Evolutionary conservation across 92 coral and sea anemone genomes (phyloP).

Genomic region (Heliopora coerulea): DNA sequence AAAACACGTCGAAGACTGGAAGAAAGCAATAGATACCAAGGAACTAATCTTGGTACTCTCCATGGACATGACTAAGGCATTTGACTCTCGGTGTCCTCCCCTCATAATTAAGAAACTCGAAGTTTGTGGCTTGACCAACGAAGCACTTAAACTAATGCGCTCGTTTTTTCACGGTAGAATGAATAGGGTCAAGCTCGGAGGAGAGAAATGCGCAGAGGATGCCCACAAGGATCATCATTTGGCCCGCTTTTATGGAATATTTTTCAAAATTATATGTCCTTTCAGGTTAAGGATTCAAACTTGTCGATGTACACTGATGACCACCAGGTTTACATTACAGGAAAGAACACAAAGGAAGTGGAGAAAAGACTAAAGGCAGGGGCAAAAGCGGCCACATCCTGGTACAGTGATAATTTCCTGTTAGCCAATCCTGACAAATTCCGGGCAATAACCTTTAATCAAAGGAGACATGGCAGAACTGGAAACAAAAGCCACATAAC

Average conservation of each 20-base stretch:
- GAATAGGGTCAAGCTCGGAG: slow-evolving; percentile 41
- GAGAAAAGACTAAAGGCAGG: slow-evolving; percentile 6
- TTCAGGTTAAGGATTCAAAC: slow-evolving; percentile 7
- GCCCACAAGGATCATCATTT: slow-evolving; percentile 52
- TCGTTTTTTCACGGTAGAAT: slow-evolving; percentile 30
- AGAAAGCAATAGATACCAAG: slow-evolving; percentile 35
- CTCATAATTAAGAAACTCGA: slow-evolving; percentile 37
- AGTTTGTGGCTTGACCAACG: slow-evolving; percentile 49
- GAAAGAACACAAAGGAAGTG: slow-evolving; percentile 18
- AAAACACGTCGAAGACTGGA: slow-evolving; percentile 42
- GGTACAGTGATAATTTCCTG: slow-evolving; percentile 25
- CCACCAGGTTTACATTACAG: slow-evolving; percentile 50
- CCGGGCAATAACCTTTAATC: too few relatives aligned
- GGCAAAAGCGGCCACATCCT: neutral
- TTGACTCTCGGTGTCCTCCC: slow-evolving; percentile 42
- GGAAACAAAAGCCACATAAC: too few relatives aligned
- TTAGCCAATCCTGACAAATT: slow-evolving; percentile 23
- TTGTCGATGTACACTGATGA: slow-evolving; percentile 54
- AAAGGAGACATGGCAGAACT: too few relatives aligned
- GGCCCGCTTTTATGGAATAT: slow-evolving; percentile 39
- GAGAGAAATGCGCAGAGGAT: slow-evolving; percentile 42
- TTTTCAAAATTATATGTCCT: slow-evolving; percentile 46
- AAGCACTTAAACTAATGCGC: slow-evolving; percentile 36
- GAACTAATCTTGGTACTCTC: slow-evolving; percentile 40
- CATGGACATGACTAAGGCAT: slow-evolving; percentile 53